These are phyloP conservation scores for Poicephalus meyeri DNA, from an alignment of 2,113 vertebrate species.

Conservation along the genomic window DNA sequence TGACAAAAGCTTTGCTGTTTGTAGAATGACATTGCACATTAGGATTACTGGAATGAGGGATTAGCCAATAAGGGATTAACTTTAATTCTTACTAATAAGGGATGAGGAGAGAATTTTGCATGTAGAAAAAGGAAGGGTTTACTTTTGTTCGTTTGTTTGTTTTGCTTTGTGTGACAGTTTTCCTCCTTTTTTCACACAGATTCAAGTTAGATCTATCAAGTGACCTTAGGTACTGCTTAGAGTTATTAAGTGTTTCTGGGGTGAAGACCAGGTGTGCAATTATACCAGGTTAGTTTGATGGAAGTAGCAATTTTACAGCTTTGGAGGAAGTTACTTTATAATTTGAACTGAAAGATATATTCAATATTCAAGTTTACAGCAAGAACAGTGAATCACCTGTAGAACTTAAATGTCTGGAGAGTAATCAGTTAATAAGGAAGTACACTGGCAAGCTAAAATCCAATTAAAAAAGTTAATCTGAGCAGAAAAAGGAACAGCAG, in stretches of 20 bases:
- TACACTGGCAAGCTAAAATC: background rate
- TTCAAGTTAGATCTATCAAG: background rate
- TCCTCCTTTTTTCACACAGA: background rate
- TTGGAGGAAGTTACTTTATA: background rate
- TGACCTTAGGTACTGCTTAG: background rate
- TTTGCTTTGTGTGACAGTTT: background rate
- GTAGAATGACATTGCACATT: background rate
- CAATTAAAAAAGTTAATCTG: background rate
- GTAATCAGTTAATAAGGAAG: background rate
- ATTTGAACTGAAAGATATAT: background rate
- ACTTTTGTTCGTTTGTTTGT: background rate
- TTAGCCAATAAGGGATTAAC: background rate
- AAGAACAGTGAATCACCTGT: background rate
- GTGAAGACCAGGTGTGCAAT: background rate
- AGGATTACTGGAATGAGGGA: background rate
- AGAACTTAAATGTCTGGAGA: background rate
- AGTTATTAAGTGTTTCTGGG: background rate
- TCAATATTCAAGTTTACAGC: background rate
- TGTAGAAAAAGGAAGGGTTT: background rate
- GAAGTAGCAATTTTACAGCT: background rate
- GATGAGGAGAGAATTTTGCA: background rate
- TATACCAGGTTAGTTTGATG: background rate
- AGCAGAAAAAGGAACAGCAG: background rate
- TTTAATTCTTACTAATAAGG: background rate
- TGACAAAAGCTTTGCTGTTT: background rate